Evolutionary conservation across 2,113 vertebrate species (phyloP).

Genomic region (Propithecus coquereli): DNA sequence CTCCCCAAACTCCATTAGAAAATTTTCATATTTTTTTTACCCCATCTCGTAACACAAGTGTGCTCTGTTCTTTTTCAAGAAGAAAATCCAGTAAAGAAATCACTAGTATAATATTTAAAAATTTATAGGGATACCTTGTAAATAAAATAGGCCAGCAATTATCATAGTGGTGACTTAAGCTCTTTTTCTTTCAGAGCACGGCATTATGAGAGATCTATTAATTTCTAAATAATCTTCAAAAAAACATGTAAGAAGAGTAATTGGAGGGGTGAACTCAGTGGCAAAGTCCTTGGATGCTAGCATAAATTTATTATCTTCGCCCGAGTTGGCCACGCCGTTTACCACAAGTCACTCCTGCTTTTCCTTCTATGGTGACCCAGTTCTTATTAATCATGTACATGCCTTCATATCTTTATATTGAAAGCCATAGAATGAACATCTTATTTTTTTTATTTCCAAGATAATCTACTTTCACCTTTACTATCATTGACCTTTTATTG

Average conservation of each 20-base stretch:
- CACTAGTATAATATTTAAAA: background rate
- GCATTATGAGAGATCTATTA: background rate
- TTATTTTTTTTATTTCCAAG: background rate
- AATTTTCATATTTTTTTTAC: background rate
- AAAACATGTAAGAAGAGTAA: background rate
- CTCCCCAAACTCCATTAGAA: background rate
- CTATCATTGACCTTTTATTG: constrained; percentile 61
- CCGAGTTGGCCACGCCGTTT: fast-evolving
- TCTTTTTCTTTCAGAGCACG: fast-evolving
- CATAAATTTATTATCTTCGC: fast-evolving
- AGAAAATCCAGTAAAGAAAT: constrained; percentile 9
- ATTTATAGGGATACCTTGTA: background rate
- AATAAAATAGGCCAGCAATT: background rate
- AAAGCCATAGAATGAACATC: background rate
- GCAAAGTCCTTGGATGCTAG: background rate
- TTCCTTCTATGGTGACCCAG: background rate
- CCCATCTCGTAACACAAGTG: background rate
- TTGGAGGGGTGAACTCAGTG: fast-evolving
- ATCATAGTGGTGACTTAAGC: background rate
- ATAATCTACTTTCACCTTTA: constrained; percentile 11
- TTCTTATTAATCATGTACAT: background rate
- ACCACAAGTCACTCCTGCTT: background rate
- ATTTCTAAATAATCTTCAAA: background rate
- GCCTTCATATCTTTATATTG: background rate
- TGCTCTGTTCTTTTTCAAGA: background rate